Base-by-base conservation (phyloP, 2,113 vertebrate genomes). In the Lophotis ruficrista region DNA sequence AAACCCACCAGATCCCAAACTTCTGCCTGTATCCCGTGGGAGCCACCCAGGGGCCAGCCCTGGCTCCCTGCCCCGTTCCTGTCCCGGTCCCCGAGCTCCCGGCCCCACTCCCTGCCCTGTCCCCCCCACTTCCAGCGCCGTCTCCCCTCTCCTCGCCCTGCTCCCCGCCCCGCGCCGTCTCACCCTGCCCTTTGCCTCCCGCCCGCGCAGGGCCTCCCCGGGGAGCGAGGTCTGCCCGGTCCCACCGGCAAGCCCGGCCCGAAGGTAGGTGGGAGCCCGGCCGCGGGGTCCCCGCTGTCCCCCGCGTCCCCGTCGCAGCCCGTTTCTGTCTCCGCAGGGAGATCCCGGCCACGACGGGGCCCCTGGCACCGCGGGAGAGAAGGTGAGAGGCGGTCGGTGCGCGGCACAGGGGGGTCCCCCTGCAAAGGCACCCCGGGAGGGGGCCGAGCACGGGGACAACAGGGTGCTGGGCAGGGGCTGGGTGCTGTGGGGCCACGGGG, bases 161-260 rank as follows among this genome's bases (percentile, higher is more conserved):
- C 14, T 60, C 4, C 62, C n/a, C 22, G 53, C 65, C 65, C 54
- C 80, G 60, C 45, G 11, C 11, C 12, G 14, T 14, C 28, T 24
- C 24, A 11, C 28, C 8, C 38, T 8, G 2, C 9, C 47, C 47
- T 66, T 77, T 35, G 37, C n/a, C 43, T 78, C 51, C 64, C 64
- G 28, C 45, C 45, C 71, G 3, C 61, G 6, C 87, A 99, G 99
- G 99, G 98, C 25, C 70, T 92, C 86, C 97, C 97, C 9, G 99
- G 99, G 48, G 99, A 98, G 51, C 98, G 98, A 94, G 99, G 99
- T 30, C 98, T 98, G 41, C 98, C 95, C 2, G 99, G 99, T 12
- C 97, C 98, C 65, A 99, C 99, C 1, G 99, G 99, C 77, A 99
- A 98, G 57, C 98, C 98, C 12, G 99, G 99, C 78, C 97, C 98